Evolutionary conservation across 1,140 invertebrate species (phyloP), one percentile per base, ranked within the genome.

Genomic region (Formica exsecta): DNA sequence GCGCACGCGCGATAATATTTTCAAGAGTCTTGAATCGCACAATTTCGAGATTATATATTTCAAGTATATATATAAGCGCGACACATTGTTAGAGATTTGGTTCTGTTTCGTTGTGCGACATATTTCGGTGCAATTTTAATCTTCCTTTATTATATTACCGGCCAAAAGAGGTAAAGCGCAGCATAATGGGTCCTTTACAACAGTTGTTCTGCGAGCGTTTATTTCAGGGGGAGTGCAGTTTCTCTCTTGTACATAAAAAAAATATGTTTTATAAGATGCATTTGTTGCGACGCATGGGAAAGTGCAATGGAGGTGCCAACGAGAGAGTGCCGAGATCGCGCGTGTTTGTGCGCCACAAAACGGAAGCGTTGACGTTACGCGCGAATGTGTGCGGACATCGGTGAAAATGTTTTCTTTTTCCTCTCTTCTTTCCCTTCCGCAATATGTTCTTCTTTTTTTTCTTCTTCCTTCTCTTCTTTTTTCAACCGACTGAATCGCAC

Each of bases 221-320:
- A 91, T 87, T 89, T 80, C 90, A 51, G 16, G 16, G 16, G 48
- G 75, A 91, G 87, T 92, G 71, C 92, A 94, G 91, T 91, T 80
- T 80, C 48, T 81, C 29, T 94, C 91, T 91, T 95, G 93, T 95
- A 95, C 88, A 95, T 95, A 95, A 92, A 91, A 74, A 93, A 91
- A 93, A 92, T 94, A 94, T 85, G 88, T 94, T 93, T 70, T 80
- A 70, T 94, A 95, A 94, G 93, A 91, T 94, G 93, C 93, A 95
- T 95, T 95, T 94, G 93, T 93, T 94, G 94, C 93, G 93, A 94
- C 93, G 87, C 92, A 94, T 94, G 94, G 94, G 94, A 94, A 93
- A 95, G 94, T 95, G 94, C 94, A 95, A 95, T 95, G 93, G 91
- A 93, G 90, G 88, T 93, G 84, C 75, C 62, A 77, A 85, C 59